Evolutionary conservation across 2,797 vertebrate species (phyloP).

Genomic region (Rhynchotus rufescens): DNA sequence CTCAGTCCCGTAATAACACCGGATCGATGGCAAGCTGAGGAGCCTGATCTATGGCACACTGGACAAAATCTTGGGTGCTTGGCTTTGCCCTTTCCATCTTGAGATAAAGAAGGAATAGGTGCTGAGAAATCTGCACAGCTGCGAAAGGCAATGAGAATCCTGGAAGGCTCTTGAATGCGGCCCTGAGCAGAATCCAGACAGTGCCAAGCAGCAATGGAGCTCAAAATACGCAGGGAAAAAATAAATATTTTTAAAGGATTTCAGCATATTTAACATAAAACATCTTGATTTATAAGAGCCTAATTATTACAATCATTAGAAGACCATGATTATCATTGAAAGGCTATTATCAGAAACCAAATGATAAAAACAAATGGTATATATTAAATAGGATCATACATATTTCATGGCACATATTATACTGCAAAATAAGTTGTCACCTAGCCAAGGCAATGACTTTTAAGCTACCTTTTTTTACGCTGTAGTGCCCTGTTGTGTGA

Average conservation of each 20-base stretch:
- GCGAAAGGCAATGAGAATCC: conserved; percentile 31
- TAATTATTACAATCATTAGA: conserved; percentile 45
- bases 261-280: conserved; percentile 26
- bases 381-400: conserved; percentile 46
- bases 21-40: background rate
- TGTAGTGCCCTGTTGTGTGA: conserved; percentile 26
- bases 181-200: conserved; percentile 23
- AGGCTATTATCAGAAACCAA: conserved; percentile 60
- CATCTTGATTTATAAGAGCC: conserved; percentile 52
- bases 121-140: conserved; percentile 15
- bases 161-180: conserved; percentile 51
- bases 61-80: conserved; percentile 49
- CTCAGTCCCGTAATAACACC: conserved; percentile 6
- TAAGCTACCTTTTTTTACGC: conserved; percentile 52
- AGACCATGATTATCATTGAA: conserved; percentile 59
- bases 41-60: conserved; percentile 54
- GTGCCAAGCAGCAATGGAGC: conserved; percentile 61
- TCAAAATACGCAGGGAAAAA: conserved; percentile 45
- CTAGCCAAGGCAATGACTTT: conserved; percentile 69
- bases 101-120: background rate
- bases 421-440: conserved; percentile 60
- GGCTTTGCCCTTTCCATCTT: conserved; percentile 59
- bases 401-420: conserved; percentile 55
- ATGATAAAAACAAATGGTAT: conserved; percentile 59
- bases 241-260: conserved; percentile 62